These are phyloP conservation scores for Chrysolina oricalcia DNA, from an alignment of 2,888 invertebrate genomes.

Conservation along the genomic window DNA sequence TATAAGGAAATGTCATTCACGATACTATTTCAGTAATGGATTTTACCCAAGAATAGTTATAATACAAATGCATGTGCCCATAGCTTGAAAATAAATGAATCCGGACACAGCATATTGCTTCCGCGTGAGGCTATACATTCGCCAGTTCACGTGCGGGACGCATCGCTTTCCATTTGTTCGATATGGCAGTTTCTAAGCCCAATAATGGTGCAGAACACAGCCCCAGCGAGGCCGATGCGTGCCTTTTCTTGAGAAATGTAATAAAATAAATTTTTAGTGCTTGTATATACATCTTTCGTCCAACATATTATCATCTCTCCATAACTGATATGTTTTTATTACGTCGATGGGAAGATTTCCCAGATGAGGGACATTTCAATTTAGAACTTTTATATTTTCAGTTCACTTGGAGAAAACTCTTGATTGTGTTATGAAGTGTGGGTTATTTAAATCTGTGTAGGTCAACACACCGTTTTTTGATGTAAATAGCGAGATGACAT, in stretches of 20 bases:
- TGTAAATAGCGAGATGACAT: no score
- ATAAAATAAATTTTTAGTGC: conserved; percentile 29
- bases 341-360: neutral
- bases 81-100: neutral
- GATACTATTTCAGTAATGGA: no score
- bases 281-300: neutral
- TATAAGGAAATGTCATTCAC: no score
- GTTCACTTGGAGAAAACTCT: neutral
- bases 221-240: conserved; percentile 21
- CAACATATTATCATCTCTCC: neutral
- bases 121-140: conserved; percentile 9
- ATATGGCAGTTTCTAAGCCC: conserved; percentile 42
- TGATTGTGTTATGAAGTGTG: no score
- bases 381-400: neutral
- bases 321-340: neutral
- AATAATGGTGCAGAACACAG: conserved; percentile 38
- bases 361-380: neutral
- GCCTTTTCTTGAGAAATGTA: conserved; percentile 13
- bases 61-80: no score
- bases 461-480: no score
- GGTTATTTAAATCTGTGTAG: no score
- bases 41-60: no score
- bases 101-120: conserved; percentile 8
- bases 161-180: conserved; percentile 34
- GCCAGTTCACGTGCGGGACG: conserved; percentile 11